Evolutionary conservation across 2,797 vertebrate species (phyloP).

Genomic region (Pipistrellus kuhlii): DNA sequence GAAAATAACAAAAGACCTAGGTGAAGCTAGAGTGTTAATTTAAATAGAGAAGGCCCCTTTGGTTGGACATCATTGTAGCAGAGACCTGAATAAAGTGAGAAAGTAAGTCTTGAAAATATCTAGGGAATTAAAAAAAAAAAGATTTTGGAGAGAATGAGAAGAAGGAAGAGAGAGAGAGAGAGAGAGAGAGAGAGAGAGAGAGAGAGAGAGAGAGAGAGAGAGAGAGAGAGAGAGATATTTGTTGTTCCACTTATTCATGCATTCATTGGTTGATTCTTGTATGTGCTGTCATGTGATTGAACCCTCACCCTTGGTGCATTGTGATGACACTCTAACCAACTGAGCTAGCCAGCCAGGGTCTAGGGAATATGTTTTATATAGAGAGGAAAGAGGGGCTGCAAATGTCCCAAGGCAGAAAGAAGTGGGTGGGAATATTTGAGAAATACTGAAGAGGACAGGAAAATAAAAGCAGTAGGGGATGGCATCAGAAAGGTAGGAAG

Average conservation of each 20-base stretch:
- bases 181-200: neutral
- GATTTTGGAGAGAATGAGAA: neutral
- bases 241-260: neutral
- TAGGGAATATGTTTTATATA: neutral
- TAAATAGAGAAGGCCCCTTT: neutral
- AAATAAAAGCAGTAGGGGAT: neutral
- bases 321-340: neutral
- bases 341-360: neutral
- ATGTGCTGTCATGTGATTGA: neutral
- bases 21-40: neutral
- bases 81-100: neutral
- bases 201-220: neutral
- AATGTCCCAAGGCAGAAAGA: neutral
- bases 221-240: neutral
- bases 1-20: neutral
- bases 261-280: neutral
- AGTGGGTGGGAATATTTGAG: neutral
- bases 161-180: neutral
- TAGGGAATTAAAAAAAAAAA: neutral
- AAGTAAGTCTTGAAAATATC: neutral
- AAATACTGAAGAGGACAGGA: constrained; percentile 15
- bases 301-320: neutral
- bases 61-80: neutral
- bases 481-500: neutral
- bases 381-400: neutral